A percentile compares a stretch with the other conserved stretches of the same genome.
phyloP scores from a whole-genome alignment of 1,140 invertebrate genomes.

The Carcinoscorpius rotundicauda region DNA sequence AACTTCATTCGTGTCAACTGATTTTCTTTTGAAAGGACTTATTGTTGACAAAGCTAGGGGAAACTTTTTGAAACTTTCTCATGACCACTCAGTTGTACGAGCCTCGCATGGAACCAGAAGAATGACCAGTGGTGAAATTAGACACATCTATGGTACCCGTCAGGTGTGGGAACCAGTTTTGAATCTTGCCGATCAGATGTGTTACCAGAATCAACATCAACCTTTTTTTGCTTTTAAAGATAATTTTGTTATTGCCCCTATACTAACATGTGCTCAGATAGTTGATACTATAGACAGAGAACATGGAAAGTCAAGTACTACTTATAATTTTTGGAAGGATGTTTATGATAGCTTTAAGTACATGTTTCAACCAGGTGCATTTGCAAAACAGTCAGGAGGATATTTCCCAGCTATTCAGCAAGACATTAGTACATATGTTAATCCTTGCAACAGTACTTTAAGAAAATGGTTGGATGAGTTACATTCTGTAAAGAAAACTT shows the following conservation, averaged over 20 bases:
- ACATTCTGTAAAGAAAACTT: conserved; percentile 44
- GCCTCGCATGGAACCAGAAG: conserved; percentile 54
- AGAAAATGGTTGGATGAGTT: conserved; percentile 49
- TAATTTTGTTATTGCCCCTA: conserved; percentile 58
- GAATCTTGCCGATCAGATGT: conserved; percentile 41
- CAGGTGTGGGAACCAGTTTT: conserved; percentile 42
- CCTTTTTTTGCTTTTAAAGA: conserved; percentile 54
- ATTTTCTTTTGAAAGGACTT: conserved; percentile 59
- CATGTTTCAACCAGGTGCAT: conserved; percentile 50
- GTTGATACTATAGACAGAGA: conserved; percentile 53
- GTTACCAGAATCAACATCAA: conserved; percentile 31
- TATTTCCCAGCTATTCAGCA: conserved; percentile 50
- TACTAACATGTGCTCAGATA: conserved; percentile 53
- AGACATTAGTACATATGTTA: conserved; percentile 49
- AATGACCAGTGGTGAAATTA: conserved; percentile 45
- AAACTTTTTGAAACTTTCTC: conserved; percentile 51
- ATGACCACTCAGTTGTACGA: conserved; percentile 47
- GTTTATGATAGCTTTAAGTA: conserved; percentile 45
- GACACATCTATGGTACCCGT: conserved; percentile 43
- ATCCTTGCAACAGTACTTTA: conserved; percentile 43
- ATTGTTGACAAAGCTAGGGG: conserved; percentile 58
- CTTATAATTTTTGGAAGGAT: conserved; percentile 53
- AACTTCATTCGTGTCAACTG: conserved; percentile 28
- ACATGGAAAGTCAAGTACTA: conserved; percentile 30
- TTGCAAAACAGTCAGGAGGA: conserved; percentile 39